Base-by-base conservation (phyloP, 2,888 invertebrate genomes). In the Lymantria dispar region DNA sequence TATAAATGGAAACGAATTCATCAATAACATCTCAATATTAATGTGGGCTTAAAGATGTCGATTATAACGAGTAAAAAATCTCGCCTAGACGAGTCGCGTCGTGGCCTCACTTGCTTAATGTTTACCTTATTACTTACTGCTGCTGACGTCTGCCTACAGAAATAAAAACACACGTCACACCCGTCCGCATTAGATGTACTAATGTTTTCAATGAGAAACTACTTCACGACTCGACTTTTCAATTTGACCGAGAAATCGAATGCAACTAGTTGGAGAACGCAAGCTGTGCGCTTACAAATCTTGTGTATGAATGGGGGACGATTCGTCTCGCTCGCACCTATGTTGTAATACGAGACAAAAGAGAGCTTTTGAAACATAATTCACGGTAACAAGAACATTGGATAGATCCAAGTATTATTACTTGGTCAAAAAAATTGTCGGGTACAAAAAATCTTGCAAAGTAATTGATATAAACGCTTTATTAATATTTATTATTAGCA, bases 111-210 rank as follows among this genome's bases (percentile, higher is more conserved):
- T 83, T 80, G 78, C 78, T 74, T 76, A 85, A 87, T 87, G 83
- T 87, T 88, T 88, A 84, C 84, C 68, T 82, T 85, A 85, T 82
- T 83, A 84, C 84, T 87, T 85, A 85, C 76, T 80, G 76, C 83
- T 76, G 73, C 78, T 78, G 75, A 84, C 82, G 82, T 77, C 70
- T 70, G 76, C 78, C 51, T 55, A 68, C 67, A 79, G 78, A 80
- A 80, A 86, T 82, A 84, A 83, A 82, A 85, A 83, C 75, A 80
- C 82, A 85, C 78, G 54, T 58, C 66, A 76, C 65, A 80, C 56
- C 60, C 74, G 54, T 58, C 72, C 54, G 60, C 60, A 62, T 77
- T 72, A 64, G 61, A 75, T 67, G 74, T 61, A 60, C 72, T 57
- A 12, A 60, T 49, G 58, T 60, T 62, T 70, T 73, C 57, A 68